These are phyloP conservation scores for Ondatra zibethicus DNA, from an alignment of 2,113 vertebrate species.

Conservation along the genomic window DNA sequence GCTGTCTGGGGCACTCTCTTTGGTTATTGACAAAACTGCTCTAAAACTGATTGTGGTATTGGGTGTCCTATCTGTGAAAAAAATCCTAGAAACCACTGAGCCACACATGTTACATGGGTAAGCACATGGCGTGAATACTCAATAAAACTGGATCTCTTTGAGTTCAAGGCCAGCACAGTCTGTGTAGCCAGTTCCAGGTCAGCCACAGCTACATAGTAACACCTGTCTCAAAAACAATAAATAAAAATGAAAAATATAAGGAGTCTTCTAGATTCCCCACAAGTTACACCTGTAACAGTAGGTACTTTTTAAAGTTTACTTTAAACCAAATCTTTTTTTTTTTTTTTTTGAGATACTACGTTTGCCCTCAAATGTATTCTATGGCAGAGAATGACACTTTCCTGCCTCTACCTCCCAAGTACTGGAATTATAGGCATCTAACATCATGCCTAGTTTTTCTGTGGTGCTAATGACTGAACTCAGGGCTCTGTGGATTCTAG, in stretches of 20 bases:
- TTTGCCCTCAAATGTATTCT: not conserved
- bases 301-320: constrained; percentile 42
- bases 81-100: constrained; percentile 18
- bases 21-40: not conserved
- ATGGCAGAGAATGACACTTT: not conserved
- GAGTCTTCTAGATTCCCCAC: constrained; percentile 27
- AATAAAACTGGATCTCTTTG: not conserved
- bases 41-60: constrained; percentile 32
- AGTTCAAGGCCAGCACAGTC: not conserved
- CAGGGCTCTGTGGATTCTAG: not conserved
- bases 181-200: not conserved
- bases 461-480: not conserved
- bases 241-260: not conserved
- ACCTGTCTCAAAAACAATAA: not conserved
- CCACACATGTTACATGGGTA: constrained; percentile 3
- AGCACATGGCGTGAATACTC: not conserved
- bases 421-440: not conserved
- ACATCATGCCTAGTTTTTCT: not conserved
- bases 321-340: not conserved
- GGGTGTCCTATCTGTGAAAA: constrained; percentile 1
- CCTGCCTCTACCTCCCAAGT: not conserved
- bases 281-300: not conserved
- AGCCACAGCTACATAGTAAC: not conserved
- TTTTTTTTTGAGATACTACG: not conserved
- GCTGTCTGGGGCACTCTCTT: constrained; percentile 3